Evolutionary conservation across 2,888 invertebrate species (phyloP).

Genomic region (Liodrosophila aerea): DNA sequence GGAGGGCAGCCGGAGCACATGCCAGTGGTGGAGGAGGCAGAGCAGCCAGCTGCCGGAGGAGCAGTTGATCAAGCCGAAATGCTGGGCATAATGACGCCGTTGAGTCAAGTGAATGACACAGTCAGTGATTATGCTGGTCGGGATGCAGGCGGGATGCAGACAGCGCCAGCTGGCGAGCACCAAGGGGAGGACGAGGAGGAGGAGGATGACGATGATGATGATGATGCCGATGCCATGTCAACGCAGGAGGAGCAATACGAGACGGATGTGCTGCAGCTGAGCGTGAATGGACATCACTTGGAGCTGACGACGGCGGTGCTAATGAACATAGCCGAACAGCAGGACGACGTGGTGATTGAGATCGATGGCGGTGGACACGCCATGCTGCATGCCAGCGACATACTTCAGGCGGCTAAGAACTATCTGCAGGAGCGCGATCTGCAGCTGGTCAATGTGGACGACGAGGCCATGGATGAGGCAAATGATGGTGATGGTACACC

Average conservation of each 20-base stretch:
- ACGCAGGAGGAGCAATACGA: constrained; percentile 31
- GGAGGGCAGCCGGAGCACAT: background rate
- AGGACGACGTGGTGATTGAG: constrained; percentile 48
- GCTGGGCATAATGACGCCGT: constrained; percentile 46
- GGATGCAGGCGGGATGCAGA: too few species aligned
- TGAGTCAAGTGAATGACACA: constrained; percentile 44
- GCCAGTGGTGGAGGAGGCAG: background rate
- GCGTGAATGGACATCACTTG: constrained; percentile 51
- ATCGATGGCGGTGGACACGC: constrained; percentile 26
- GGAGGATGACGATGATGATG: constrained; percentile 10
- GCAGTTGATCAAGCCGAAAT: constrained; percentile 25
- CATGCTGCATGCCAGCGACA: constrained; percentile 45
- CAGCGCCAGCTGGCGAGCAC: background rate
- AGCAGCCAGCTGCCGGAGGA: background rate
- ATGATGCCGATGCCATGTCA: too few species aligned
- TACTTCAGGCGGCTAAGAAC: constrained; percentile 77
- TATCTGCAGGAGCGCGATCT: constrained; percentile 59
- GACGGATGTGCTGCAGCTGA: constrained; percentile 43
- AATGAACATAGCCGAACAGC: constrained; percentile 56
- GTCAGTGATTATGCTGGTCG: too few species aligned
- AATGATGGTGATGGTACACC: background rate
- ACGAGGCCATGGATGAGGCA: constrained; percentile 23
- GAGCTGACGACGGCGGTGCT: constrained; percentile 50
- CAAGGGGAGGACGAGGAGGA: constrained; percentile 3
- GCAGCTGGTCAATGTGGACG: constrained; percentile 82